phyloP scores from a whole-genome alignment of 1,140 invertebrate species.

The Zaprionus tsacasi region DNA sequence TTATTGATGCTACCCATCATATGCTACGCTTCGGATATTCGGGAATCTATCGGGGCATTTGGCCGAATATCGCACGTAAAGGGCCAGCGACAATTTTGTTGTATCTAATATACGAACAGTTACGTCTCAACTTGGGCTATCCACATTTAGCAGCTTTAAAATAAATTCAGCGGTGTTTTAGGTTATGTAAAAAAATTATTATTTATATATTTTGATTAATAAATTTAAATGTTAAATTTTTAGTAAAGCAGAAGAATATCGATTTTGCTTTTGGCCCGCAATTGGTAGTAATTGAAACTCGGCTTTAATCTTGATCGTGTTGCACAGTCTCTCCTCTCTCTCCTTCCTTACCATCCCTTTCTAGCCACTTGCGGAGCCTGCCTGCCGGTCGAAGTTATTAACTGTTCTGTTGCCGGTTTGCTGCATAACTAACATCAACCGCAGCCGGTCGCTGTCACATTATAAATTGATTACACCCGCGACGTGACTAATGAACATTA shows the following conservation, averaged over 20 bases:
- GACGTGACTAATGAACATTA: slow-evolving; percentile 78
- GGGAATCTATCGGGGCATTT: slow-evolving; percentile 43
- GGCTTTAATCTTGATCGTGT: background rate
- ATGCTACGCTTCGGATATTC: slow-evolving; percentile 49
- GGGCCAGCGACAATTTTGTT: slow-evolving; percentile 44
- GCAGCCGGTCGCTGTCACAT: slow-evolving; percentile 64
- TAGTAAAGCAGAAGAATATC: too few species aligned
- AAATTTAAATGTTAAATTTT: too few species aligned
- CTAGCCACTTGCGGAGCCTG: background rate
- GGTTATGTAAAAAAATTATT: too few species aligned
- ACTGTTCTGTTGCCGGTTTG: slow-evolving; percentile 27
- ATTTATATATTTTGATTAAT: too few species aligned
- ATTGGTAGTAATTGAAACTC: background rate
- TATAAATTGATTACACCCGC: slow-evolving; percentile 76
- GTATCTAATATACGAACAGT: slow-evolving; percentile 54
- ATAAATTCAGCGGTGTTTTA: too few species aligned
- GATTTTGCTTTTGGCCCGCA: too few species aligned
- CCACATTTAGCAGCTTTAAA: background rate
- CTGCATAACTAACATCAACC: slow-evolving; percentile 63
- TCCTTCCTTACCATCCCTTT: background rate
- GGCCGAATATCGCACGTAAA: slow-evolving; percentile 40
- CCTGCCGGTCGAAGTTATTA: slow-evolving; percentile 35
- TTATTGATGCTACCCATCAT: slow-evolving; percentile 4
- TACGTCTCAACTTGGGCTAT: slow-evolving; percentile 48
- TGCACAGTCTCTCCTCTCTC: background rate